A percentile compares a stretch with the other conserved stretches of the same genome.
phyloP scores from a whole-genome alignment of 2,797 vertebrate genomes.

The Eupleurogrammus muticus region DNA sequence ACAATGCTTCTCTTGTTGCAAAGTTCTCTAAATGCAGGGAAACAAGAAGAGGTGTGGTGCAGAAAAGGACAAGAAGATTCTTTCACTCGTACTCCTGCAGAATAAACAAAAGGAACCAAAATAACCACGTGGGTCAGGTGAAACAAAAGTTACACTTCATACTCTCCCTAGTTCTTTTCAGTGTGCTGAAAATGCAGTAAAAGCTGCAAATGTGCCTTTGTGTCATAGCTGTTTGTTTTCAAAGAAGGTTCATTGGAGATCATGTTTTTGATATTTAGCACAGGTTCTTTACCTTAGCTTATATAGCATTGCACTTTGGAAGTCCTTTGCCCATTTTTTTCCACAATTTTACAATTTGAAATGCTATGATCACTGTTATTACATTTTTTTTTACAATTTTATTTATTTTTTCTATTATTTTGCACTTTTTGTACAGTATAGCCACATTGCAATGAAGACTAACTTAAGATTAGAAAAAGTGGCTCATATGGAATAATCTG shows the following conservation, averaged over 20 bases:
- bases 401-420: too few relatives aligned
- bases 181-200: background rate
- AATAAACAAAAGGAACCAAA: constrained; percentile 56
- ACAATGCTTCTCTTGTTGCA: constrained; percentile 52
- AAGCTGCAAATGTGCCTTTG: background rate
- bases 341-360: too few relatives aligned
- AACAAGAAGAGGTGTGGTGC: constrained; percentile 38
- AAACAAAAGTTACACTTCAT: constrained; percentile 22
- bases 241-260: background rate
- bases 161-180: constrained; percentile 23
- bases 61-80: constrained; percentile 29
- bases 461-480: too few relatives aligned
- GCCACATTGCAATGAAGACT: too few relatives aligned
- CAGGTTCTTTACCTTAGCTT: background rate
- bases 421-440: too few relatives aligned
- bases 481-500: too few relatives aligned
- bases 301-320: too few relatives aligned
- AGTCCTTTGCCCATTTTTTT: too few relatives aligned
- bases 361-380: too few relatives aligned
- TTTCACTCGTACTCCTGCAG: constrained; percentile 32
- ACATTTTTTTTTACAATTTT: too few relatives aligned
- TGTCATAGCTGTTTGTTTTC: background rate
- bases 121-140: constrained; percentile 48
- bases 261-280: background rate
- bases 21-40: constrained; percentile 38